A percentile compares a stretch with the other conserved stretches of the same genome.
Evolutionary conservation across 2,888 invertebrate genomes (phyloP).

Genomic region (Stictocephala bisonia): DNA sequence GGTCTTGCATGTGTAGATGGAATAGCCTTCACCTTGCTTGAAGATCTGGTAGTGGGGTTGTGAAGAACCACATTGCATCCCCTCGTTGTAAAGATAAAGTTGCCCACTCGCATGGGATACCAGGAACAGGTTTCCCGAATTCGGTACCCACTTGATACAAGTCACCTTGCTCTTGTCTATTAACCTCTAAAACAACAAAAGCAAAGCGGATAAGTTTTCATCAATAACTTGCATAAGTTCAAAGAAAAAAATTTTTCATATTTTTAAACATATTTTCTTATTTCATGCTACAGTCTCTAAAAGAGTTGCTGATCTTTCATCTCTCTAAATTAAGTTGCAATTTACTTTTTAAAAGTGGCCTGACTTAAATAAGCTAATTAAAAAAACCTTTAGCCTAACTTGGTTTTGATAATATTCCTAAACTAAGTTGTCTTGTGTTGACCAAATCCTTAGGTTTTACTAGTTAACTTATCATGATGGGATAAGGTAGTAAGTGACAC

Average conservation of each 20-base stretch:
- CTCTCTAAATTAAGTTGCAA: too few species aligned
- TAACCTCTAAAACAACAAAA: constrained; percentile 75
- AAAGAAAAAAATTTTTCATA: neutral
- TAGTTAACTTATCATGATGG: too few species aligned
- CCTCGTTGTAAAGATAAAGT: constrained; percentile 97
- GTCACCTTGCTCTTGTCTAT: constrained; percentile 96
- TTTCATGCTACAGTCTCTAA: too few species aligned
- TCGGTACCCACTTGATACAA: constrained; percentile 98
- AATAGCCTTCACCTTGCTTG: constrained; percentile 94
- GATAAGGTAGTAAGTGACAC: too few species aligned
- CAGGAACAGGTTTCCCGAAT: constrained; percentile 92
- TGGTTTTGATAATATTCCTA: too few species aligned
- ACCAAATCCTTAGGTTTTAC: too few species aligned
- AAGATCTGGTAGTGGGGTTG: constrained; percentile 95
- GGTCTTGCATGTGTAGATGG: constrained; percentile 95
- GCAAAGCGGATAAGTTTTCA: constrained; percentile 12
- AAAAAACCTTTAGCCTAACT: too few species aligned
- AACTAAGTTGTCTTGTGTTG: too few species aligned
- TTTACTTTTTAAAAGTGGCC: too few species aligned
- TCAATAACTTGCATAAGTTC: neutral
- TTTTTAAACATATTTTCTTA: too few species aligned
- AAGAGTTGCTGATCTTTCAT: too few species aligned
- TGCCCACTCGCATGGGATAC: constrained; percentile 96
- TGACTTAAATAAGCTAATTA: too few species aligned
- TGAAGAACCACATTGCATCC: constrained; percentile 88